phyloP scores from a whole-genome alignment of 2,113 vertebrate species.

The Tylochromis polylepis region DNA sequence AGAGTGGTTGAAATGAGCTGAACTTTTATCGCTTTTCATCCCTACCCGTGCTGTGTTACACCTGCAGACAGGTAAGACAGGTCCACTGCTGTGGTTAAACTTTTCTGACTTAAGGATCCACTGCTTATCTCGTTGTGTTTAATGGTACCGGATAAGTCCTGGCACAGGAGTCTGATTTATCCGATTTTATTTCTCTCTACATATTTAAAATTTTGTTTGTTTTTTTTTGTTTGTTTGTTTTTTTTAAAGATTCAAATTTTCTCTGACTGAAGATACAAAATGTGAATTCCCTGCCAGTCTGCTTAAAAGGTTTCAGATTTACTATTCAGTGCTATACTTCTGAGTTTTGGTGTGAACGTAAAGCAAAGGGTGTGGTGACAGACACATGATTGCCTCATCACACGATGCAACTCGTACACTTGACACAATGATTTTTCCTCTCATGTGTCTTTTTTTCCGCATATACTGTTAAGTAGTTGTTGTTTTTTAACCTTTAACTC shows the following conservation, averaged over 20 bases:
- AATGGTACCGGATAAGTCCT: not conserved
- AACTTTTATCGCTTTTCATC: not conserved
- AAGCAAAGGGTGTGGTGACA: slow-evolving; percentile 4
- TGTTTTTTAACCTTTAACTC: not conserved
- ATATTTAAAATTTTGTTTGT: not conserved
- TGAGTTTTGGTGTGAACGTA: not conserved
- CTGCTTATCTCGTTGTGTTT: not conserved
- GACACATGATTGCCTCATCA: slow-evolving; percentile 27
- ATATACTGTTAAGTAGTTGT: not conserved
- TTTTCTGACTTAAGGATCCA: not conserved
- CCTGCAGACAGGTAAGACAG: slow-evolving; percentile 29
- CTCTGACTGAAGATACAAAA: not conserved
- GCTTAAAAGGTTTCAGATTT: not conserved
- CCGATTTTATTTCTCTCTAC: not conserved
- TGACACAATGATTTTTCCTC: not conserved
- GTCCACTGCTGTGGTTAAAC: not conserved
- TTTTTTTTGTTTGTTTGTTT: not conserved
- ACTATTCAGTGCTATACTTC: not conserved
- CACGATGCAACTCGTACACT: not conserved
- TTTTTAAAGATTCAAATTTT: not conserved
- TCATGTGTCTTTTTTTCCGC: not conserved
- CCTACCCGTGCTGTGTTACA: not conserved
- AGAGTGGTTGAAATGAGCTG: slow-evolving; percentile 20
- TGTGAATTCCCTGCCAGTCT: not conserved
- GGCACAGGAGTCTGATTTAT: not conserved